Percentiles rank a stretch among this genome's conserved stretches.
These are phyloP conservation scores for Notospermus geniculatus DNA, from an alignment of 1,140 invertebrate genomes.

Conservation along the genomic window DNA sequence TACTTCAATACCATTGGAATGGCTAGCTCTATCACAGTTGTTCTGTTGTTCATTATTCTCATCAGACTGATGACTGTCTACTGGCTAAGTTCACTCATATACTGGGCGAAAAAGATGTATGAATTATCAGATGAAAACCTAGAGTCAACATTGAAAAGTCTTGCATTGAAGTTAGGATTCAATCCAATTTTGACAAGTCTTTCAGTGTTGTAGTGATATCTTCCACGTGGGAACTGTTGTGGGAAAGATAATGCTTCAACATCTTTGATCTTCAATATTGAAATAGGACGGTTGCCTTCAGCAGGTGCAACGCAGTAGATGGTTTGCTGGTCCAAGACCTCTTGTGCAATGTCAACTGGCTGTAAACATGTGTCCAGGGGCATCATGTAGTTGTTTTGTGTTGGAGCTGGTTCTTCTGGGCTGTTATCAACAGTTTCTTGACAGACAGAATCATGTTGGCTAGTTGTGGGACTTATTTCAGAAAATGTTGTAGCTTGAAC, in stretches of 20 bases:
- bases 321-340: slow-evolving; percentile 16
- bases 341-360: slow-evolving; percentile 25
- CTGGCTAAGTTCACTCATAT: slow-evolving; percentile 3
- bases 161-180: background rate
- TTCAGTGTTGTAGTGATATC: slow-evolving; percentile 6
- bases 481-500: too few relatives aligned
- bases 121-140: background rate
- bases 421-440: too few relatives aligned
- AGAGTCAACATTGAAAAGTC: slow-evolving; percentile 5
- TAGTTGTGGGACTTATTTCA: background rate
- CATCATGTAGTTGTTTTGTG: slow-evolving; percentile 6
- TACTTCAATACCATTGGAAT: too few relatives aligned
- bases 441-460: too few relatives aligned
- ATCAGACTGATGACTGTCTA: too few relatives aligned
- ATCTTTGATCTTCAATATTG: background rate
- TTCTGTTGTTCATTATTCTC: too few relatives aligned
- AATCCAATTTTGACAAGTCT: background rate
- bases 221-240: slow-evolving; percentile 3
- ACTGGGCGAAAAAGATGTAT: slow-evolving; percentile 2
- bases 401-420: background rate
- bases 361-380: slow-evolving; percentile 22
- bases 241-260: slow-evolving; percentile 7
- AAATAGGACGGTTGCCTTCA: slow-evolving; percentile 5
- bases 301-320: slow-evolving; percentile 18
- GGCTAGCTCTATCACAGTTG: too few relatives aligned